These are phyloP conservation scores for Brachystomella parvula DNA, from an alignment of 1,140 invertebrate species.

Conservation along the genomic window DNA sequence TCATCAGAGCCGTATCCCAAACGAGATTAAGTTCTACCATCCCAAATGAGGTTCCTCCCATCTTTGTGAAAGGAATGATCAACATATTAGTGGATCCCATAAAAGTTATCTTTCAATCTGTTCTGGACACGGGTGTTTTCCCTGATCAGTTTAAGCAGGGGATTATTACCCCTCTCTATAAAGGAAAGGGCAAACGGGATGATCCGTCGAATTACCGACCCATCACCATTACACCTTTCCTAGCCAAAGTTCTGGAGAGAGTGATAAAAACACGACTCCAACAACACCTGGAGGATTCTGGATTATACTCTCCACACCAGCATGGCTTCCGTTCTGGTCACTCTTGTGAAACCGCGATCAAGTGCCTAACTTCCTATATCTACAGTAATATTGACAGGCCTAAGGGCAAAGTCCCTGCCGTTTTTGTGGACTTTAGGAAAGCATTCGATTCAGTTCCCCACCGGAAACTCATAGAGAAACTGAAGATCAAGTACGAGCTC, in stretches of 20 bases:
- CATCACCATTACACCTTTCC: not conserved
- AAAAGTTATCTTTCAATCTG: not conserved
- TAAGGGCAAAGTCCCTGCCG: slow-evolving; percentile 6
- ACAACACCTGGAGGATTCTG: not conserved
- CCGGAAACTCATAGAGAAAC: not conserved
- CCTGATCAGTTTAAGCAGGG: not conserved
- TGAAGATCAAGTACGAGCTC: slow-evolving; percentile 3
- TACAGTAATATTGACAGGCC: slow-evolving; percentile 1
- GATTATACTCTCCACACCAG: not conserved
- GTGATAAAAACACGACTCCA: not conserved
- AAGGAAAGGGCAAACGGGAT: slow-evolving; percentile 2
- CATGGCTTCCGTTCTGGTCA: slow-evolving; percentile 8
- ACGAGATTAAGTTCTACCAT: too few species aligned
- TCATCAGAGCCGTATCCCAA: too few species aligned
- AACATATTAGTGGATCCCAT: not conserved
- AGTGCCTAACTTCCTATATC: not conserved
- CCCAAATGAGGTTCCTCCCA: too few species aligned
- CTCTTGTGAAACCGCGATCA: slow-evolving; percentile 10
- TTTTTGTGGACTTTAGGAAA: slow-evolving; percentile 15
- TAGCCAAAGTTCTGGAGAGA: slow-evolving; percentile 15
- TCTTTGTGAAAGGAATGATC: not conserved
- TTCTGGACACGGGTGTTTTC: not conserved
- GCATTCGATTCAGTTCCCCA: slow-evolving; percentile 12
- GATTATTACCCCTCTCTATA: slow-evolving; percentile 6
- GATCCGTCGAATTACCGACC: not conserved